Evolutionary conservation across 2,113 vertebrate genomes (phyloP).

Genomic region (Aepyceros melampus): DNA sequence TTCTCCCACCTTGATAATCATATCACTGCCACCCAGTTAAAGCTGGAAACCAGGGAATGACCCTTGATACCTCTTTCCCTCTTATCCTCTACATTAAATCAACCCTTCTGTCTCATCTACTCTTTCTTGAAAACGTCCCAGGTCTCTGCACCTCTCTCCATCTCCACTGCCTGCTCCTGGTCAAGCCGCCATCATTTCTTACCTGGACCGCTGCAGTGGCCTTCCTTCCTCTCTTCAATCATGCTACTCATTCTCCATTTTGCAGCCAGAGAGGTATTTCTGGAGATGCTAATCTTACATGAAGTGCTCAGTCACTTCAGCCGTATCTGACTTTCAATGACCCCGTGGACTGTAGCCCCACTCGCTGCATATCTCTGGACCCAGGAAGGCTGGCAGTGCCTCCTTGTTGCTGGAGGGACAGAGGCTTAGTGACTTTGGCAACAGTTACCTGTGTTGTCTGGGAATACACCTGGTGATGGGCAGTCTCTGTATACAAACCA

Average conservation of each 20-base stretch:
- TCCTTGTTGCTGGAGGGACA: not conserved
- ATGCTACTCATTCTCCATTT: not conserved
- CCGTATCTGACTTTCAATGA: not conserved
- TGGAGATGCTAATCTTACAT: not conserved
- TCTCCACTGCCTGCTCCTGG: not conserved
- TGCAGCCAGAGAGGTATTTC: not conserved
- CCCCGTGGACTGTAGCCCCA: not conserved
- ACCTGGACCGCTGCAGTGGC: not conserved
- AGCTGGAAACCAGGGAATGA: not conserved
- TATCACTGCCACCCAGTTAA: accelerated
- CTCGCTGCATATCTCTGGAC: not conserved
- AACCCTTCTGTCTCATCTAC: not conserved
- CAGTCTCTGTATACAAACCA: not conserved
- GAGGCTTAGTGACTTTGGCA: too few relatives aligned
- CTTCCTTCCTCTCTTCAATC: not conserved
- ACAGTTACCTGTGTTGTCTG: not conserved
- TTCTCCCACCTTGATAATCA: not conserved
- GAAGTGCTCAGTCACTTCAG: not conserved
- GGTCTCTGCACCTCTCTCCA: accelerated
- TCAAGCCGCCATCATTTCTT: accelerated
- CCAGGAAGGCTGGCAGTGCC: not conserved
- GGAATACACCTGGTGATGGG: not conserved
- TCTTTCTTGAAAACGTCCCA: not conserved
- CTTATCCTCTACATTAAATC: not conserved
- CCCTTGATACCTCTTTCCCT: not conserved